A percentile compares a stretch with the other conserved stretches of the same genome.
phyloP scores from a whole-genome alignment of 2,113 vertebrate species.

The Choloepus hoffmanni region DNA sequence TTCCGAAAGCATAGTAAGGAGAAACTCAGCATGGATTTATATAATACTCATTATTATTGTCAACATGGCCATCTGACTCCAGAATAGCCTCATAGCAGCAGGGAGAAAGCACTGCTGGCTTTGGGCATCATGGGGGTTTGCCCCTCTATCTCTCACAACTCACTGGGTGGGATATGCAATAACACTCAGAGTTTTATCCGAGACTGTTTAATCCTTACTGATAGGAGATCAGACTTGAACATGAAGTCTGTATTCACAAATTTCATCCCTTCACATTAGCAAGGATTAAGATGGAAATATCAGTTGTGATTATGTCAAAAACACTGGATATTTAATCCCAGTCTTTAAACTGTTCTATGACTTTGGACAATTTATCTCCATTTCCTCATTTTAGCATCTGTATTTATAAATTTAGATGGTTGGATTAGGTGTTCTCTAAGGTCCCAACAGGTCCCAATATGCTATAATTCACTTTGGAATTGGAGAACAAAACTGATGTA shows the following conservation, averaged over 20 bases:
- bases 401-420: background rate
- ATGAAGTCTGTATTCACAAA: slow-evolving; percentile 8
- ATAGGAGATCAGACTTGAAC: background rate
- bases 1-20: slow-evolving; percentile 49
- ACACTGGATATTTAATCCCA: slow-evolving; percentile 24
- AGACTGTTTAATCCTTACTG: background rate
- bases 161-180: background rate
- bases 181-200: background rate
- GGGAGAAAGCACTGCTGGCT: background rate
- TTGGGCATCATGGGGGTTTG: background rate
- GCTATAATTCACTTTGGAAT: background rate
- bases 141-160: background rate
- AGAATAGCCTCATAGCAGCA: background rate
- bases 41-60: slow-evolving; percentile 49
- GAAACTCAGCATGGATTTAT: slow-evolving; percentile 60
- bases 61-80: background rate
- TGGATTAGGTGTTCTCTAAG: background rate
- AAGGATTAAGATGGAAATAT: slow-evolving; percentile 41
- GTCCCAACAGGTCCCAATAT: background rate
- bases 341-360: slow-evolving; percentile 2
- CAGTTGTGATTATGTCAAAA: background rate
- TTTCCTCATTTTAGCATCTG: background rate
- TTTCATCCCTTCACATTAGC: background rate
- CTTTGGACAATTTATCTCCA: background rate
- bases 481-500: slow-evolving; percentile 17